phyloP scores from a whole-genome alignment of 2,888 invertebrate species.

The Trichopoda pennipes region DNA sequence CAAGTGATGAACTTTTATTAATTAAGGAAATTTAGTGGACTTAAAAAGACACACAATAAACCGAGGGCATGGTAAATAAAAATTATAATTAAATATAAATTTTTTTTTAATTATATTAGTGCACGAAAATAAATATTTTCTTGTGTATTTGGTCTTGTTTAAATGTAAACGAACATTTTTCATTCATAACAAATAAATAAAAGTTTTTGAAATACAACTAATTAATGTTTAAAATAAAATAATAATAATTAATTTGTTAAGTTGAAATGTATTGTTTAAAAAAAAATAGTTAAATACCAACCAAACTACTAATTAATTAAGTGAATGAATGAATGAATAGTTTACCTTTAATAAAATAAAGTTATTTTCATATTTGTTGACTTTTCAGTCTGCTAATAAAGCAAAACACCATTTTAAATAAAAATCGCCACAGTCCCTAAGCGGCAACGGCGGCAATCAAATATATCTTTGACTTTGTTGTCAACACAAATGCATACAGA shows the following conservation, averaged over 20 bases:
- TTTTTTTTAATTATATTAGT: slow-evolving; percentile 59
- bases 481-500: too few species aligned
- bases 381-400: too few species aligned
- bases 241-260: slow-evolving; percentile 13
- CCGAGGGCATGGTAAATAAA: slow-evolving; percentile 60
- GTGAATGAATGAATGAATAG: slow-evolving; percentile 39
- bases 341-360: slow-evolving; percentile 16
- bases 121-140: slow-evolving; percentile 63
- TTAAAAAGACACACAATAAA: slow-evolving; percentile 4
- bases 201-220: slow-evolving; percentile 31
- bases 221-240: slow-evolving; percentile 16
- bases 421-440: too few species aligned
- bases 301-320: slow-evolving; percentile 26
- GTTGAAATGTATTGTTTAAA: neutral
- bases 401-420: too few species aligned
- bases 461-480: too few species aligned
- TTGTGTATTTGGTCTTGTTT: slow-evolving; percentile 66
- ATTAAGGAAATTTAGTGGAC: neutral
- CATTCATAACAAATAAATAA: slow-evolving; percentile 44
- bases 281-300: neutral
- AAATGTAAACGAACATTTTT: slow-evolving; percentile 61
- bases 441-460: too few species aligned
- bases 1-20: too few species aligned
- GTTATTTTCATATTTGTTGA: slow-evolving; percentile 20
- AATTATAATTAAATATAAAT: slow-evolving; percentile 43